Evolutionary conservation across 2,797 vertebrate genomes (phyloP).

Genomic region (Gadopsis marmoratus): DNA sequence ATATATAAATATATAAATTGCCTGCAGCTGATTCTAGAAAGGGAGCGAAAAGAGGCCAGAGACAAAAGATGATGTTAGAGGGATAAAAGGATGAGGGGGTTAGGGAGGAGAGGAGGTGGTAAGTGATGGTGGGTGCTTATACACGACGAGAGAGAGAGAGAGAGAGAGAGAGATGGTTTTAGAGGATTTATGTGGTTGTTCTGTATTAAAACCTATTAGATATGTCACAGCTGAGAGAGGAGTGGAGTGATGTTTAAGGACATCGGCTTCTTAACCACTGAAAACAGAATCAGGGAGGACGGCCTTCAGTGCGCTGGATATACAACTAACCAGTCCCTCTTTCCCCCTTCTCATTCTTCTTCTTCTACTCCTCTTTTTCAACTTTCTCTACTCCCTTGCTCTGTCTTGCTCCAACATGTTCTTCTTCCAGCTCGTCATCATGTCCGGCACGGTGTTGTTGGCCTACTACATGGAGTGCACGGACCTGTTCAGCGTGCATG

Average conservation of each 20-base stretch:
- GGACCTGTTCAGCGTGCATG: slow-evolving; percentile 94
- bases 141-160: slow-evolving; percentile 47
- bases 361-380: slow-evolving; percentile 17
- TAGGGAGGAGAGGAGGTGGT: slow-evolving; percentile 71
- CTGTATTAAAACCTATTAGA: slow-evolving; percentile 51
- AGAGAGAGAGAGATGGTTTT: slow-evolving; percentile 41
- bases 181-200: slow-evolving; percentile 53
- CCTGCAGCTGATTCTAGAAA: slow-evolving; percentile 70
- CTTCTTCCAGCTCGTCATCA: slow-evolving; percentile 97
- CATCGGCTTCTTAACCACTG: slow-evolving; percentile 11
- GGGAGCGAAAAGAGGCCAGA: slow-evolving; percentile 75
- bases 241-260: slow-evolving; percentile 17
- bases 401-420: slow-evolving; percentile 77
- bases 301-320: slow-evolving; percentile 16
- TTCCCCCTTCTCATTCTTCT: slow-evolving; percentile 15
- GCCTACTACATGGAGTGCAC: slow-evolving; percentile 99
- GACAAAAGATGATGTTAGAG: slow-evolving; percentile 74
- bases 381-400: slow-evolving; percentile 22
- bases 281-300: slow-evolving; percentile 7
- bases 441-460: slow-evolving; percentile 96
- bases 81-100: slow-evolving; percentile 71
- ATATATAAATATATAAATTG: slow-evolving; percentile 42
- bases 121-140: slow-evolving; percentile 56
- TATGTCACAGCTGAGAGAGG: slow-evolving; percentile 30
- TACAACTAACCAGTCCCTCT: slow-evolving; percentile 43